phyloP scores from a whole-genome alignment of 2,888 invertebrate genomes.

The Napeogenes inachia region DNA sequence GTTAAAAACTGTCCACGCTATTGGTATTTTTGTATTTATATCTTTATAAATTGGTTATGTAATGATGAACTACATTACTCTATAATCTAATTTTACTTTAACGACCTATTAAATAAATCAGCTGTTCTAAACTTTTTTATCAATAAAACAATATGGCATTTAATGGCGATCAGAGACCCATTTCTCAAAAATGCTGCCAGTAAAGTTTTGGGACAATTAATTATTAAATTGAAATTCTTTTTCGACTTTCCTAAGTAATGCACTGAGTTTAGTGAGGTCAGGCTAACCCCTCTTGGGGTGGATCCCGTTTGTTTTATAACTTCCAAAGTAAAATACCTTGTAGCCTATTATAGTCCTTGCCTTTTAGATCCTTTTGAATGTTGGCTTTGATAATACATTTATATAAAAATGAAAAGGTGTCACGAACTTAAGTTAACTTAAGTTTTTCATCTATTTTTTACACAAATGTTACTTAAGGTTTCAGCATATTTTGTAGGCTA shows the following conservation, averaged over 20 bases:
- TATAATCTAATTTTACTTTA: too few relatives aligned
- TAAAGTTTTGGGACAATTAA: slow-evolving; percentile 43
- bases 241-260: slow-evolving; percentile 32
- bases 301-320: slow-evolving; percentile 30
- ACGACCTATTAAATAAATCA: too few relatives aligned
- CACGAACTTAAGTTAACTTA: neutral
- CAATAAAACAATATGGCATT: slow-evolving; percentile 6
- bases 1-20: too few relatives aligned
- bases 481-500: neutral
- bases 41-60: too few relatives aligned
- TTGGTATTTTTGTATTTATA: too few relatives aligned
- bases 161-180: slow-evolving; percentile 28
- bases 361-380: slow-evolving; percentile 21
- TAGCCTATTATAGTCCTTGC: slow-evolving; percentile 28
- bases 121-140: neutral
- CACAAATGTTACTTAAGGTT: neutral
- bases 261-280: slow-evolving; percentile 31
- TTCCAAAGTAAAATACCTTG: slow-evolving; percentile 33
- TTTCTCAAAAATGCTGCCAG: slow-evolving; percentile 40
- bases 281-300: slow-evolving; percentile 28
- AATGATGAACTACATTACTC: too few relatives aligned
- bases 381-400: slow-evolving; percentile 7
- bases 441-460: neutral
- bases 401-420: slow-evolving; percentile 6
- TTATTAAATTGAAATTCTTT: slow-evolving; percentile 44